Base-by-base conservation (phyloP, 2,888 invertebrate species). In the Abscondita cerata region DNA sequence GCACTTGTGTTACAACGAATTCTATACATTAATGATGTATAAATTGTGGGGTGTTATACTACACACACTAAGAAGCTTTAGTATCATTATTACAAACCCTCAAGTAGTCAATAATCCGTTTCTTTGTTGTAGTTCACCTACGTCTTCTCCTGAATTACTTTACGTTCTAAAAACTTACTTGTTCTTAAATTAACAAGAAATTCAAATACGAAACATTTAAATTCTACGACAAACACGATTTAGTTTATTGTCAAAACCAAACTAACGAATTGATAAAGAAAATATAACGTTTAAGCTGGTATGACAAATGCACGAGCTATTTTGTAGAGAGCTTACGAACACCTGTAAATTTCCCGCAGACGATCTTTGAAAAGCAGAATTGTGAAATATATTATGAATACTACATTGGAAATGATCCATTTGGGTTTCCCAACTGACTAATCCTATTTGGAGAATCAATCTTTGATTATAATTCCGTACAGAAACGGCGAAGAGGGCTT, bases 341-440 rank as follows among this genome's bases (percentile, higher is more conserved):
- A 68, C 65, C 68, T 68, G 68, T 52, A 56, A 55, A 52, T 66
- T 68, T 65, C 68, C 64, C 62, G 61, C 53, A 52, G 51, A 41
- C 59, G 56, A 63, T 59, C 52, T 63, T 62, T 55, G 41, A 59
- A 56, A 59, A 48, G 59, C 52, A 48, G 59, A 55, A 59, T 56
- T 54, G 48, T 40, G 40, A 50, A 55, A 55, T 54, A 55, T 19
- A 52, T 20, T 55, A 54, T 62, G 62, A 62, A 62, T 62, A 50
- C 57, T 31, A 58, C 62, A 46, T 58, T 62, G 58, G 44, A 58
- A 59, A 59, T 59, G 62, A 58, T 62, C 54, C 58, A 52, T 58
- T 62, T 55, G 44, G 53, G 54, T 62, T 62, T 50, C 54, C 44
- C 38, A 19, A 47, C 20, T 25, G 46, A 44, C 41, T 59, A 62